These are phyloP conservation scores for Agapornis canus DNA, from an alignment of 2,797 vertebrate genomes.

Conservation along the genomic window DNA sequence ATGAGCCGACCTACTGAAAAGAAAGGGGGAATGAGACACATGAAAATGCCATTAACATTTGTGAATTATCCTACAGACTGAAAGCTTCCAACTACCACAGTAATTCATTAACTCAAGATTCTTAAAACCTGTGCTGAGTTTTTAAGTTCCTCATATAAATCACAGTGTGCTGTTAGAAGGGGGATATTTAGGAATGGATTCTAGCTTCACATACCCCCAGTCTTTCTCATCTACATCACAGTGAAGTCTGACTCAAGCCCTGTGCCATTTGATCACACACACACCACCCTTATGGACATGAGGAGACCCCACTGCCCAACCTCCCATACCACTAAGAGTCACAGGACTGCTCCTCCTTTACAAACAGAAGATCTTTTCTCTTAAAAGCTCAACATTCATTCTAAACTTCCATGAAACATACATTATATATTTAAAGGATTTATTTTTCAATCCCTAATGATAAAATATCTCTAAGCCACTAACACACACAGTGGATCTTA, in stretches of 20 bases:
- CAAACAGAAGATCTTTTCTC: not conserved
- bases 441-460: not conserved
- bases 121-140: not conserved
- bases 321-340: not conserved
- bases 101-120: not conserved
- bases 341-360: not conserved
- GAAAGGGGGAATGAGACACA: not conserved
- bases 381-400: not conserved
- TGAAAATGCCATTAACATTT: slow-evolving; percentile 19
- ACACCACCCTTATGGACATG: rapidly evolving
- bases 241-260: not conserved
- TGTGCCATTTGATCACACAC: not conserved
- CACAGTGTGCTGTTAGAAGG: not conserved
- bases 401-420: not conserved
- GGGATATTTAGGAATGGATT: not conserved
- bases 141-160: not conserved
- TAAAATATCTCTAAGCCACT: not conserved
- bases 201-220: not conserved
- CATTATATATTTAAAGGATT: not conserved
- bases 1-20: not conserved
- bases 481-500: not conserved
- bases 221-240: not conserved
- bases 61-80: not conserved
- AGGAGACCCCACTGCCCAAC: not conserved
- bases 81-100: not conserved